Evolutionary conservation across 2,888 invertebrate species (phyloP).

Genomic region (Cephus spinipes): DNA sequence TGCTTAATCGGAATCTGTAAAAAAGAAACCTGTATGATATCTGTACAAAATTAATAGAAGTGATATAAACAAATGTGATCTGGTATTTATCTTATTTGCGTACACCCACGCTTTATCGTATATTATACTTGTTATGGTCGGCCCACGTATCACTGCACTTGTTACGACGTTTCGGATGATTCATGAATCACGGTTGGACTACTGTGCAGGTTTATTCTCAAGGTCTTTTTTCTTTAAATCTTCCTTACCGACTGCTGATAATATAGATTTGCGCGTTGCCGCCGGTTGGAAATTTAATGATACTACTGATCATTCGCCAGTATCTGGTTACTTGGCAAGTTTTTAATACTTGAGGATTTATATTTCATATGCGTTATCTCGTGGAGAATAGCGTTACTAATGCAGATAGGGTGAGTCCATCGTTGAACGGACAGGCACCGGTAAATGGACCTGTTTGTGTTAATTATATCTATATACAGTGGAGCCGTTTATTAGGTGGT

Average conservation of each 20-base stretch:
- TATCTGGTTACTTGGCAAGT: background rate
- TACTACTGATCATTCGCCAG: background rate
- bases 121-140: background rate
- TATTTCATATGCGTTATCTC: background rate
- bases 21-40: constrained; percentile 46
- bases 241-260: background rate
- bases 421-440: too few species aligned
- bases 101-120: background rate
- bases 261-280: background rate
- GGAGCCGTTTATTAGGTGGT: too few species aligned
- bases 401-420: background rate
- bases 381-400: background rate
- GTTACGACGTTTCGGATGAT: background rate
- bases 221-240: background rate
- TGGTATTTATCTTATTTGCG: background rate
- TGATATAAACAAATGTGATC: constrained; percentile 25
- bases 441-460: too few species aligned
- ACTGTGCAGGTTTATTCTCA: background rate
- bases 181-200: background rate
- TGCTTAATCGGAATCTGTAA: constrained; percentile 52
- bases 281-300: background rate
- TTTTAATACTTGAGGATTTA: background rate
- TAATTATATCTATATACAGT: too few species aligned
- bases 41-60: constrained; percentile 55
- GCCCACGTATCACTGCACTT: background rate